These are phyloP conservation scores for Drosophila cognata DNA, from an alignment of 2,888 invertebrate species.

Conservation along the genomic window DNA sequence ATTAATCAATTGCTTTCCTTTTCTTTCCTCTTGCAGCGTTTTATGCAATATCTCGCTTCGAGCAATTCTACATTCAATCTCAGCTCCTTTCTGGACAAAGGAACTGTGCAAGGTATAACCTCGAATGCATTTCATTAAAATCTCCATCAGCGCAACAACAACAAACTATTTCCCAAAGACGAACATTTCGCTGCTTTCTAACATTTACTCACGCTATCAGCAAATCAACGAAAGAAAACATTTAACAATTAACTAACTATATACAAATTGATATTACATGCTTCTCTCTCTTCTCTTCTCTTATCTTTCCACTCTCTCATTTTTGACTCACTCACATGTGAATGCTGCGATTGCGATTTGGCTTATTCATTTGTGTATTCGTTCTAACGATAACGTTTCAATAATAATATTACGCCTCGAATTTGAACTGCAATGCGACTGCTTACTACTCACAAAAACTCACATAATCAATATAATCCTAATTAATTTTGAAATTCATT, in stretches of 20 bases:
- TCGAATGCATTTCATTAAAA: constrained; percentile 12
- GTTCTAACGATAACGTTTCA: constrained; percentile 59
- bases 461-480: constrained; percentile 32
- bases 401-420: constrained; percentile 41
- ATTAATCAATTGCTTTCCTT: background rate
- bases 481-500: constrained; percentile 27
- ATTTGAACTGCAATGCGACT: constrained; percentile 43
- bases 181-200: constrained; percentile 55
- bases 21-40: constrained; percentile 90
- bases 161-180: background rate
- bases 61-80: constrained; percentile 99
- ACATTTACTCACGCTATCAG: constrained; percentile 37
- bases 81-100: constrained; percentile 98
- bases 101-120: constrained; percentile 96
- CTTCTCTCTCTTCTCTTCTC: constrained; percentile 47
- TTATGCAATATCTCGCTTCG: constrained; percentile 99
- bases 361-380: constrained; percentile 66
- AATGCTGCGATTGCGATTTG: constrained; percentile 70
- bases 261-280: constrained; percentile 31
- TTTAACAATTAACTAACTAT: constrained; percentile 14
- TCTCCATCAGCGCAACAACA: constrained; percentile 1
- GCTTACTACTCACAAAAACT: constrained; percentile 49
- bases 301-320: constrained; percentile 15
- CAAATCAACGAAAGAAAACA: background rate
- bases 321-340: constrained; percentile 29